Conservation (phyloP, 2,888 invertebrate genomes). For the Polymixis lichenea region DNA sequence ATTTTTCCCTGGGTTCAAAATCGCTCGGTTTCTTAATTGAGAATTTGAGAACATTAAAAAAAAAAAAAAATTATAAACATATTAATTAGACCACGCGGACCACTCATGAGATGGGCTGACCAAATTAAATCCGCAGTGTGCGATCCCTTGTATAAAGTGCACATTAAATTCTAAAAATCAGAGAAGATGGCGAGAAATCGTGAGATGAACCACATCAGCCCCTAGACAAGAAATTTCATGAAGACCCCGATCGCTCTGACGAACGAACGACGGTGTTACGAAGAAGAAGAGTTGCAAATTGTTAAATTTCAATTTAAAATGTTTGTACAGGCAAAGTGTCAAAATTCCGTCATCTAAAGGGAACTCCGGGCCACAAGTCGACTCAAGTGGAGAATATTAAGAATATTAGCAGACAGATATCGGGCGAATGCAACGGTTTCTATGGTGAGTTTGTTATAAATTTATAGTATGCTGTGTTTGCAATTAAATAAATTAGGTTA, state of each 20-base stretch:
- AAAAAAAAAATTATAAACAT: too few relatives aligned
- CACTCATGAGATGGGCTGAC: too few relatives aligned
- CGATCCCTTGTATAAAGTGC: too few relatives aligned
- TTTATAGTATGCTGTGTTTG: neutral
- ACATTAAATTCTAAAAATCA: too few relatives aligned
- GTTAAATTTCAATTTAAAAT: neutral
- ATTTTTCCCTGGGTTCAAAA: neutral
- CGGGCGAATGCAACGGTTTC: slow-evolving; percentile 98
- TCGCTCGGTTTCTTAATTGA: neutral
- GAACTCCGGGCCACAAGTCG: slow-evolving; percentile 97
- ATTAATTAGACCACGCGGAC: neutral
- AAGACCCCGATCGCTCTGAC: too few relatives aligned
- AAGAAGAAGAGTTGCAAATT: neutral
- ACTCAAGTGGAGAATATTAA: slow-evolving; percentile 97
- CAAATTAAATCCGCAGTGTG: too few relatives aligned
- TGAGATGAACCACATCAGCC: too few relatives aligned
- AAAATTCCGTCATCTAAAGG: slow-evolving; percentile 98
- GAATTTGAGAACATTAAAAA: neutral
- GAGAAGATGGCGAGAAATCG: too few relatives aligned
- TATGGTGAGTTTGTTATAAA: slow-evolving; percentile 91
- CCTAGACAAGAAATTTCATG: too few relatives aligned
- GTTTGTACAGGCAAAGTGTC: slow-evolving; percentile 91
- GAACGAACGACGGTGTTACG: too few relatives aligned
- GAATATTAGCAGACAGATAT: slow-evolving; percentile 97
- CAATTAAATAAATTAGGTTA: too few relatives aligned